Percentiles rank a stretch among this genome's conserved stretches.
Conservation (phyloP, 1,140 invertebrate species). For the Teleogryllus occipitalis region DNA sequence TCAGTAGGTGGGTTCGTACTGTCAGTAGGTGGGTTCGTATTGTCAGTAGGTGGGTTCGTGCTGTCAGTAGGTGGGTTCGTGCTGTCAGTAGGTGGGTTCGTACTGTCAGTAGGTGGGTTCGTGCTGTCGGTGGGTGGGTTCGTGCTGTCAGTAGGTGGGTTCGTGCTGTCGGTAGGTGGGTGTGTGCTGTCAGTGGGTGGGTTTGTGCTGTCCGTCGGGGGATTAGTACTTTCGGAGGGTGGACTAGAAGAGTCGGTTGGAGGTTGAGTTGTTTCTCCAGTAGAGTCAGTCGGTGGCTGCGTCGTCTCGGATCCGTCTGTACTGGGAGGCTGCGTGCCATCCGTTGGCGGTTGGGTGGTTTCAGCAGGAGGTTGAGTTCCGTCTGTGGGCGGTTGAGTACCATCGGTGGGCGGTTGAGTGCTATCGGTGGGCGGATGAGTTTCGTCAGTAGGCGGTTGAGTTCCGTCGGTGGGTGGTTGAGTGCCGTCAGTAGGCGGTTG, state of each 20-base stretch:
- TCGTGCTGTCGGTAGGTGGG: too few species aligned
- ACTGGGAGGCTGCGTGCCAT: neutral
- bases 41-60: too few species aligned
- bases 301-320: neutral
- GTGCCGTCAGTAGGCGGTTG: constrained; percentile 20
- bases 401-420: constrained; percentile 25
- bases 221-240: neutral
- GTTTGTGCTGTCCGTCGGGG: too few species aligned
- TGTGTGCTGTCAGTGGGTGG: too few species aligned
- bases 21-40: too few species aligned
- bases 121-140: too few species aligned
- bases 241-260: too few species aligned
- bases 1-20: too few species aligned
- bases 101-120: too few species aligned
- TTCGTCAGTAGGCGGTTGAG: constrained; percentile 21
- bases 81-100: too few species aligned
- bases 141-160: too few species aligned
- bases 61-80: too few species aligned
- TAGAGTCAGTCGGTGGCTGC: neutral
- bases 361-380: neutral
- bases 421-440: constrained; percentile 15
- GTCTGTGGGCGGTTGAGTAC: constrained; percentile 8
- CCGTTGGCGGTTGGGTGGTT: neutral
- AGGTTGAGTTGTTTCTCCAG: neutral
- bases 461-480: constrained; percentile 24